Percentiles rank a stretch among this genome's conserved stretches.
Conservation (phyloP, 2,797 vertebrate genomes). For the Danionella dracula region DNA sequence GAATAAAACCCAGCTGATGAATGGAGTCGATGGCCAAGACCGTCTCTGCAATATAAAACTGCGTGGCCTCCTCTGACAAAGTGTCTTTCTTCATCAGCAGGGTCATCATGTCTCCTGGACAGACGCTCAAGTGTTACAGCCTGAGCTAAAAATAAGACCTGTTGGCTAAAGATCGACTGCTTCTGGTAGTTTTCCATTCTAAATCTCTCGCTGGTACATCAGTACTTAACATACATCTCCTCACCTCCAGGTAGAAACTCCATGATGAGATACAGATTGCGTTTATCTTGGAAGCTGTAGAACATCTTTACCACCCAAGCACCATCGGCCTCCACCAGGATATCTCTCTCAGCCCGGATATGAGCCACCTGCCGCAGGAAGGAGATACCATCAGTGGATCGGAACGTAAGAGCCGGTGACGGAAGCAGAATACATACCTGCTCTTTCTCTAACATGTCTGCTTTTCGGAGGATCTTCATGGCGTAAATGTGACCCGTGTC, state of each 20-base stretch:
- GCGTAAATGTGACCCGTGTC: conserved; percentile 98
- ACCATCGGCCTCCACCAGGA: conserved; percentile 94
- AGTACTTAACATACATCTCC: conserved; percentile 2
- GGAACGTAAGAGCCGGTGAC: neutral
- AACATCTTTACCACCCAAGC: conserved; percentile 99
- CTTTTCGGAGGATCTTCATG: conserved; percentile 97
- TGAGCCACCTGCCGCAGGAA: conserved; percentile 80
- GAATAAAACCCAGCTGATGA: conserved; percentile 97
- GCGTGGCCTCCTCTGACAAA: conserved; percentile 91
- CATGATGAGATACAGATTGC: conserved; percentile 98
- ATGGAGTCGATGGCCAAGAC: conserved; percentile 97
- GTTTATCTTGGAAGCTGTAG: conserved; percentile 98
- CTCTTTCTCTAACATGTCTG: conserved; percentile 98
- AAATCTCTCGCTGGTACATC: neutral
- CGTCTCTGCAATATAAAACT: conserved; percentile 97
- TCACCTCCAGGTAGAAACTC: conserved; percentile 97
- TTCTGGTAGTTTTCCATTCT: neutral
- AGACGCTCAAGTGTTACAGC: conserved; percentile 16
- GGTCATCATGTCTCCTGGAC: conserved; percentile 82
- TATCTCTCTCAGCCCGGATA: conserved; percentile 94
- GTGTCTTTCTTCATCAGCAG: conserved; percentile 95
- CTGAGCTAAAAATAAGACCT: conserved; percentile 15
- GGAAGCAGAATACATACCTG: conserved; percentile 70
- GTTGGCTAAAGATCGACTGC: neutral
- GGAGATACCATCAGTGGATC: neutral